phyloP scores from a whole-genome alignment of 2,888 invertebrate species.

The Idaea straminata region DNA sequence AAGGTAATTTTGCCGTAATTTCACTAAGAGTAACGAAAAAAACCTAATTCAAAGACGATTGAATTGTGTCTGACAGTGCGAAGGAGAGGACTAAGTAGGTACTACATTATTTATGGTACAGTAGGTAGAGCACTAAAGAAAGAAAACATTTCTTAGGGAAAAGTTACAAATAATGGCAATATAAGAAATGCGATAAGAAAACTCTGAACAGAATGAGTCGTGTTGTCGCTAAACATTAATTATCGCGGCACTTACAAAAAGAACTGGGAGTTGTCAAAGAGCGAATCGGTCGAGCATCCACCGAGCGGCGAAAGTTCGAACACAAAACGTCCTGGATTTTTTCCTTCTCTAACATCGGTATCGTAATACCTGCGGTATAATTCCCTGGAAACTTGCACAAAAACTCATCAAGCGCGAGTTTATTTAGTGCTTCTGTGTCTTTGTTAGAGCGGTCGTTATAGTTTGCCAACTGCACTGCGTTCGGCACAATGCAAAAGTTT shows the following conservation, averaged over 20 bases:
- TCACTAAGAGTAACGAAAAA: conserved; percentile 31
- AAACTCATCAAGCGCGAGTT: conserved; percentile 47
- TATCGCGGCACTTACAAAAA: conserved; percentile 53
- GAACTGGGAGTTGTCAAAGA: conserved; percentile 54
- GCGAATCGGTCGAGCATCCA: conserved; percentile 46
- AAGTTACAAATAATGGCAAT: conserved; percentile 46
- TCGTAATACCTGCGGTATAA: conserved; percentile 51
- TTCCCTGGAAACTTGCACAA: conserved; percentile 38
- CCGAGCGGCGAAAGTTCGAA: conserved; percentile 31
- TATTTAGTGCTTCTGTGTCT: conserved; percentile 51
- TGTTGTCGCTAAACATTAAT: conserved; percentile 62
- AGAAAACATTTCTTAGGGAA: conserved; percentile 39
- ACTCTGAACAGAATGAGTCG: conserved; percentile 44
- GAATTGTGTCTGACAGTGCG: conserved; percentile 26
- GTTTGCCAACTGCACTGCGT: conserved; percentile 41
- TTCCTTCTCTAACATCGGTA: conserved; percentile 34
- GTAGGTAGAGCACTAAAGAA: conserved; percentile 29
- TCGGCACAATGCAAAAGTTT: conserved; percentile 53
- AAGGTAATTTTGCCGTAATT: conserved; percentile 19
- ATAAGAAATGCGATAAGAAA: conserved; percentile 53
- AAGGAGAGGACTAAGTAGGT: conserved; percentile 36
- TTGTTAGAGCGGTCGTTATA: conserved; percentile 45
- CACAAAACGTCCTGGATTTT: conserved; percentile 37
- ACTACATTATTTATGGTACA: conserved; percentile 44
- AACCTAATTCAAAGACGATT: conserved; percentile 32